phyloP scores from a whole-genome alignment of 2,888 invertebrate species.

The Oxyteleia sp. region DNA sequence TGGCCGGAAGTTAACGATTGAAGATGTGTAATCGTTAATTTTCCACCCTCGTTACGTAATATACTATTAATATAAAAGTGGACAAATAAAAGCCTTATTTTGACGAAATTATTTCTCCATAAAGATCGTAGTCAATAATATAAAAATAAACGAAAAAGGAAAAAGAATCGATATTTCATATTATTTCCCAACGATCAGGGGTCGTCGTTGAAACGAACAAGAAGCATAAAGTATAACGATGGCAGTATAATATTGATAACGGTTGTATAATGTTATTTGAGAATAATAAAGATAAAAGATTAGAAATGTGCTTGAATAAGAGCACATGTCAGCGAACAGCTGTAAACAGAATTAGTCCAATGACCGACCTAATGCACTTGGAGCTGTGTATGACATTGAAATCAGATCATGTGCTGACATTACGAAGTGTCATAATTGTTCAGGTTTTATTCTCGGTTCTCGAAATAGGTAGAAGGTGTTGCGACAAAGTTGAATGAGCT shows the following conservation, averaged over 20 bases:
- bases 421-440: constrained; percentile 65
- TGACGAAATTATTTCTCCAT: too few relatives aligned
- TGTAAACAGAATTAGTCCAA: constrained; percentile 68
- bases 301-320: constrained; percentile 54
- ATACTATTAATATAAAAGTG: too few relatives aligned
- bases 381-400: constrained; percentile 65
- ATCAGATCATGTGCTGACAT: constrained; percentile 63
- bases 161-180: not conserved
- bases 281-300: constrained; percentile 66
- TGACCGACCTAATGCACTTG: constrained; percentile 73
- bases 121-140: too few relatives aligned
- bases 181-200: not conserved
- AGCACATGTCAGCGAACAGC: constrained; percentile 62
- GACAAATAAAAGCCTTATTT: too few relatives aligned
- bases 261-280: constrained; percentile 63
- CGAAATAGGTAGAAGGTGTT: constrained; percentile 1
- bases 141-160: too few relatives aligned
- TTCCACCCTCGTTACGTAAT: too few relatives aligned
- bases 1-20: too few relatives aligned
- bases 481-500: not conserved
- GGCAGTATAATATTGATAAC: constrained; percentile 50
- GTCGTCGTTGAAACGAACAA: constrained; percentile 4
- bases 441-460: constrained; percentile 34
- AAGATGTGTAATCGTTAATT: too few relatives aligned
- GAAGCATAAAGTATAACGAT: constrained; percentile 34